phyloP scores from a whole-genome alignment of 2,113 vertebrate genomes.

The Xenotilapia longispinis region DNA sequence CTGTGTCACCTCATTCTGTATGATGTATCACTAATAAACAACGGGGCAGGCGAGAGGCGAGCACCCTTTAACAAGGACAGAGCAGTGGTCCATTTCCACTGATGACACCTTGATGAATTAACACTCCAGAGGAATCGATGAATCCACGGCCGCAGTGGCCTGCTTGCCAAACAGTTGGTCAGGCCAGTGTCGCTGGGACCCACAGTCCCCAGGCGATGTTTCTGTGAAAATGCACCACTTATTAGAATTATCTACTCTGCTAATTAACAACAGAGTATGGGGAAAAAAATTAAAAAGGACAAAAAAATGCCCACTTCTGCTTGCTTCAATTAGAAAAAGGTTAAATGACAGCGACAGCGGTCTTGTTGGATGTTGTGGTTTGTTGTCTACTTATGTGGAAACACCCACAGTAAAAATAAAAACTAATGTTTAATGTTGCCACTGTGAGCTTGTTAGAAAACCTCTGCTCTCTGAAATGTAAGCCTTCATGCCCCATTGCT shows the following conservation, averaged over 20 bases:
- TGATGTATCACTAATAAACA: slow-evolving; percentile 34
- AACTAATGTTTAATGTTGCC: background rate
- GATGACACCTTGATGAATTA: slow-evolving; percentile 55
- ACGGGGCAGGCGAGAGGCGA: background rate
- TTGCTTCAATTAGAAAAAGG: background rate
- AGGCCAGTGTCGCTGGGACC: background rate
- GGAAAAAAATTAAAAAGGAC: background rate
- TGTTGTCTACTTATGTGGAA: background rate
- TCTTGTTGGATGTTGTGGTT: background rate
- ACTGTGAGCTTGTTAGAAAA: background rate
- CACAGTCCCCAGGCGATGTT: background rate
- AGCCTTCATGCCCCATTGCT: background rate
- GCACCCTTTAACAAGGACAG: slow-evolving; percentile 28
- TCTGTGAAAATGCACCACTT: background rate
- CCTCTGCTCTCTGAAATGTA: background rate
- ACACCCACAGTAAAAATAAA: background rate
- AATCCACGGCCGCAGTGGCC: background rate
- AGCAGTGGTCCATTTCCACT: slow-evolving; percentile 28
- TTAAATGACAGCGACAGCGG: background rate
- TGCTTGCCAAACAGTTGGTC: background rate
- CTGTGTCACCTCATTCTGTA: background rate
- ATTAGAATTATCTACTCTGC: slow-evolving; percentile 1
- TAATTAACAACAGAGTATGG: slow-evolving; percentile 1
- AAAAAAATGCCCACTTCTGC: background rate
- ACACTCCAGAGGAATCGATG: slow-evolving; percentile 48